These are phyloP conservation scores for Cyprinus carpio DNA, from an alignment of 2,113 vertebrate species.

Conservation along the genomic window DNA sequence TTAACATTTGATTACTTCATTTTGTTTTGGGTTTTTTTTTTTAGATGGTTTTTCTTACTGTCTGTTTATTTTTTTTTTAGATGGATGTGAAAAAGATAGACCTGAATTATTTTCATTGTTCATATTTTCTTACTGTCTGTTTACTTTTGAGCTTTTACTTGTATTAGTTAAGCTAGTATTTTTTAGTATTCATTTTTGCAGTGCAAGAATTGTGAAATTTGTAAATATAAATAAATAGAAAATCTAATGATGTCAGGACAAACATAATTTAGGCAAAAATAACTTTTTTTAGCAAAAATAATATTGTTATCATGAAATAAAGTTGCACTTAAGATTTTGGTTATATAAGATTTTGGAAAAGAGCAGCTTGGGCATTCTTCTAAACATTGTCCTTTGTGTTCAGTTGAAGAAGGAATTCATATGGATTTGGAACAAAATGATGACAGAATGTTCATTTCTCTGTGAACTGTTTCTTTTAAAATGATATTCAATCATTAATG, in stretches of 20 bases:
- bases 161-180: not conserved
- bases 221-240: not conserved
- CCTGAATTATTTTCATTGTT: no score
- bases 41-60: no score
- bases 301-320: not conserved
- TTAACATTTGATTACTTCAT: not conserved
- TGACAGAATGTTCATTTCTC: not conserved
- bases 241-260: not conserved
- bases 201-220: not conserved
- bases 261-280: not conserved
- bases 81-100: no score
- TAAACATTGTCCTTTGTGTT: not conserved
- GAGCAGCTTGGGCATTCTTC: slow-evolving; percentile 4
- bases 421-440: not conserved
- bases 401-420: not conserved
- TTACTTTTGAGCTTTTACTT: not conserved
- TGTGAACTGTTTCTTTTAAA: not conserved
- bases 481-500: not conserved
- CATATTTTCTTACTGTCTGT: no score
- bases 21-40: not conserved
- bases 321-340: not conserved
- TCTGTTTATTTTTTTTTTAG: not conserved
- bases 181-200: not conserved
- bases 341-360: not conserved
- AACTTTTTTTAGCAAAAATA: no score